These are phyloP conservation scores for Cistogaster globosa DNA, from an alignment of 2,888 invertebrate species.

Conservation along the genomic window DNA sequence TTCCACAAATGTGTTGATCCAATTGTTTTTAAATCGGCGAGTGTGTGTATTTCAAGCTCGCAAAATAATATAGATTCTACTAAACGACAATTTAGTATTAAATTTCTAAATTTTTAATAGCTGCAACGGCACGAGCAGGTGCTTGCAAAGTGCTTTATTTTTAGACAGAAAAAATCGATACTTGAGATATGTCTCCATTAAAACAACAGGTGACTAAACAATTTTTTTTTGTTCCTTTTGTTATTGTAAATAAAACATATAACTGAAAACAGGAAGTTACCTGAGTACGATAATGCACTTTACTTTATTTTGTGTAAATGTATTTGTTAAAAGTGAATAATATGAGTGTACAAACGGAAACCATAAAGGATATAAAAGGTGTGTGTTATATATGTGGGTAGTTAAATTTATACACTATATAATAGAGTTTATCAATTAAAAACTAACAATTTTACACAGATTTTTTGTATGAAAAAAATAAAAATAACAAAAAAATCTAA, in stretches of 20 bases:
- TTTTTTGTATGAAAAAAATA: neutral
- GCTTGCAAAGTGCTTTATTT: neutral
- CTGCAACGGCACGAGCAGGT: neutral
- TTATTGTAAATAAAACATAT: slow-evolving; percentile 1
- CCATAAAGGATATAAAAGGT: slow-evolving; percentile 47
- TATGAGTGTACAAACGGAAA: slow-evolving; percentile 42
- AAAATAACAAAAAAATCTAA: too few species aligned
- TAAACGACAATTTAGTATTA: neutral
- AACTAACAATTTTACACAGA: slow-evolving; percentile 17
- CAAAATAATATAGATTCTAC: too few species aligned
- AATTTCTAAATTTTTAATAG: neutral
- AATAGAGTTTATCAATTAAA: slow-evolving; percentile 64
- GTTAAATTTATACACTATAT: slow-evolving; percentile 12
- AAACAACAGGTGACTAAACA: slow-evolving; percentile 47
- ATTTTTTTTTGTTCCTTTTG: slow-evolving; percentile 1
- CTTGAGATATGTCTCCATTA: slow-evolving; percentile 10
- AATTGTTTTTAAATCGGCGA: neutral
- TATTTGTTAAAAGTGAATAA: neutral
- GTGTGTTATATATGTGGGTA: neutral
- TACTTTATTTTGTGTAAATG: slow-evolving; percentile 8
- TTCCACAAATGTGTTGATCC: neutral
- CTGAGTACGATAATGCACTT: slow-evolving; percentile 16
- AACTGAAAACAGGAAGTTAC: slow-evolving; percentile 51
- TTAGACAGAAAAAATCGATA: neutral
- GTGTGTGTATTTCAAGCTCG: neutral